Evolutionary conservation across 2,113 vertebrate species (phyloP).

Genomic region (Camelus bactrianus): DNA sequence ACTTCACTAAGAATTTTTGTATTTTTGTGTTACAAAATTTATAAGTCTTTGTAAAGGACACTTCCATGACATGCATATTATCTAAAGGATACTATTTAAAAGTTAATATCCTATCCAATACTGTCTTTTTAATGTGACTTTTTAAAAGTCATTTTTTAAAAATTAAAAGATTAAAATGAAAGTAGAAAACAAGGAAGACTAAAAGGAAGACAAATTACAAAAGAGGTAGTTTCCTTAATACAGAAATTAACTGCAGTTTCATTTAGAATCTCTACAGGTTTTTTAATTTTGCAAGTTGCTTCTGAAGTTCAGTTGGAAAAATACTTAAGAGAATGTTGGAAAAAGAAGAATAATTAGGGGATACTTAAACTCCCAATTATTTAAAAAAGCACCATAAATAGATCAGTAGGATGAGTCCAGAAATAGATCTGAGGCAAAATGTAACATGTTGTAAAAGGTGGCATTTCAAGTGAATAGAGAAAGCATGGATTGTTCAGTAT

Average conservation of each 20-base stretch:
- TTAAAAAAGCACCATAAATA: constrained; percentile 38
- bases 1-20: not conserved
- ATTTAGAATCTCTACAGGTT: not conserved
- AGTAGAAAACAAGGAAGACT: constrained; percentile 1
- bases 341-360: constrained; percentile 18
- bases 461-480: constrained; percentile 33
- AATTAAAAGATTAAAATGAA: constrained; percentile 24
- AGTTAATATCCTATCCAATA: not conserved
- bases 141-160: not conserved
- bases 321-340: not conserved
- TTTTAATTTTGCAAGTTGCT: constrained; percentile 54
- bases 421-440: constrained; percentile 55
- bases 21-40: not conserved
- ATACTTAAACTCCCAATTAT: constrained; percentile 9
- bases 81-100: not conserved
- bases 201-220: not conserved
- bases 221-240: not conserved
- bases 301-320: constrained; percentile 53
- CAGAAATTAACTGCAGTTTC: not conserved
- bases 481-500: constrained; percentile 32
- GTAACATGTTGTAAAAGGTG: constrained; percentile 41
- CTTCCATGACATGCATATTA: not conserved
- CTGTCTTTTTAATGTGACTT: constrained; percentile 1
- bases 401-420: constrained; percentile 36
- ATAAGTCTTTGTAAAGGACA: not conserved